Conservation (phyloP, 2,888 invertebrate genomes). For the Temnothorax rugatulus region DNA sequence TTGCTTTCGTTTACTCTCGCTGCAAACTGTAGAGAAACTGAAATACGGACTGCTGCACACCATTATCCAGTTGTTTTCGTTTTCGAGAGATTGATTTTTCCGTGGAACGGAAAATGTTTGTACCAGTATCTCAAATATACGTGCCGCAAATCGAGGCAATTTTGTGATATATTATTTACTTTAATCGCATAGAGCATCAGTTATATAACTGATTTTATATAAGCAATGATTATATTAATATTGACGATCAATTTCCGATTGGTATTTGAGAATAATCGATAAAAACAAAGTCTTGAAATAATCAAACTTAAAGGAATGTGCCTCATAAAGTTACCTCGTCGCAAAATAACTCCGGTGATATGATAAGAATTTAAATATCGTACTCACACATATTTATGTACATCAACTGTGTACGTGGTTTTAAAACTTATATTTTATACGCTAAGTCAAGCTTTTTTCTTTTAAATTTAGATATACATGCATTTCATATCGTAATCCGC, state of each 20-base stretch:
- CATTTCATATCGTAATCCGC: neutral
- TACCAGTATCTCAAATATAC: neutral
- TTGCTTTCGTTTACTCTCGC: constrained; percentile 21
- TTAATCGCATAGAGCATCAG: neutral
- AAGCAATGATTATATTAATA: neutral
- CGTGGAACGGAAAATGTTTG: neutral
- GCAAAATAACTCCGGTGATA: neutral
- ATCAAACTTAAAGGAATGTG: too few relatives aligned
- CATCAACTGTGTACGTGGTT: neutral
- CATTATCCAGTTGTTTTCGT: constrained; percentile 3
- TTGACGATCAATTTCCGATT: neutral
- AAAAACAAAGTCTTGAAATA: neutral
- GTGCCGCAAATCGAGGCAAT: neutral
- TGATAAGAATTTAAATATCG: neutral
- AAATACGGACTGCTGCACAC: neutral
- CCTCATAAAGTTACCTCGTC: neutral
- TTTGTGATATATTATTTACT: neutral
- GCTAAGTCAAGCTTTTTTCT: neutral
- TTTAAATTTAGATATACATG: neutral
- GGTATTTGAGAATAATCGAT: neutral
- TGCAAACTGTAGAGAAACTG: neutral
- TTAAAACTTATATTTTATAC: neutral
- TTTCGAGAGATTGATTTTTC: neutral
- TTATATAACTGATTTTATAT: neutral
- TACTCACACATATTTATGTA: neutral